These are phyloP conservation scores for Drosophila picticornis DNA, from an alignment of 2,888 invertebrate species.

Conservation along the genomic window DNA sequence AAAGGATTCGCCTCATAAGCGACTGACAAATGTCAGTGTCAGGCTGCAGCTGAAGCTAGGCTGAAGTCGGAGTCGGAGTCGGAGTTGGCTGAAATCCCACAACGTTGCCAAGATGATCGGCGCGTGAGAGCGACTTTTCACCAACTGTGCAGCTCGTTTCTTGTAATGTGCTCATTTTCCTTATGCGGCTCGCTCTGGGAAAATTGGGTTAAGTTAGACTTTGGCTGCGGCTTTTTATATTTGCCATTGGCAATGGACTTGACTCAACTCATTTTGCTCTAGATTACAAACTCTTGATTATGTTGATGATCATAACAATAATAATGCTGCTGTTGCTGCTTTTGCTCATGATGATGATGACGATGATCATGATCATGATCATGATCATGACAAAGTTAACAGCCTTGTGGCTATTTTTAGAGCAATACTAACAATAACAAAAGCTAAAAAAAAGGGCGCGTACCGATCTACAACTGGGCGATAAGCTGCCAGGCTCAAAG, in stretches of 20 bases:
- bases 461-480: slow-evolving; percentile 64
- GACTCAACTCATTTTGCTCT: slow-evolving; percentile 44
- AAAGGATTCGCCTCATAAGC: slow-evolving; percentile 58
- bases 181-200: slow-evolving; percentile 62
- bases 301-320: slow-evolving; percentile 34
- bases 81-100: slow-evolving; percentile 57
- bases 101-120: slow-evolving; percentile 65
- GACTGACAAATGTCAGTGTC: slow-evolving; percentile 72
- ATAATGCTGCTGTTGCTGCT: slow-evolving; percentile 22
- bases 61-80: neutral
- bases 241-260: slow-evolving; percentile 57
- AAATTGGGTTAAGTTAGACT: slow-evolving; percentile 77
- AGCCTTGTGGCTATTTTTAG: slow-evolving; percentile 72
- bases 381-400: slow-evolving; percentile 49
- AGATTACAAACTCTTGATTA: slow-evolving; percentile 49
- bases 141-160: slow-evolving; percentile 49
- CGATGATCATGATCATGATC: slow-evolving; percentile 32
- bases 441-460: slow-evolving; percentile 64
- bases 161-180: slow-evolving; percentile 80
- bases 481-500: slow-evolving; percentile 54
- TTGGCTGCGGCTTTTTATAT: slow-evolving; percentile 30
- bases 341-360: slow-evolving; percentile 26
- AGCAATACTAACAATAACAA: slow-evolving; percentile 31
- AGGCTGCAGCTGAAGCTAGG: slow-evolving; percentile 13
- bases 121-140: slow-evolving; percentile 49